phyloP scores from a whole-genome alignment of 2,888 invertebrate genomes.

The Leucophenga maculata region DNA sequence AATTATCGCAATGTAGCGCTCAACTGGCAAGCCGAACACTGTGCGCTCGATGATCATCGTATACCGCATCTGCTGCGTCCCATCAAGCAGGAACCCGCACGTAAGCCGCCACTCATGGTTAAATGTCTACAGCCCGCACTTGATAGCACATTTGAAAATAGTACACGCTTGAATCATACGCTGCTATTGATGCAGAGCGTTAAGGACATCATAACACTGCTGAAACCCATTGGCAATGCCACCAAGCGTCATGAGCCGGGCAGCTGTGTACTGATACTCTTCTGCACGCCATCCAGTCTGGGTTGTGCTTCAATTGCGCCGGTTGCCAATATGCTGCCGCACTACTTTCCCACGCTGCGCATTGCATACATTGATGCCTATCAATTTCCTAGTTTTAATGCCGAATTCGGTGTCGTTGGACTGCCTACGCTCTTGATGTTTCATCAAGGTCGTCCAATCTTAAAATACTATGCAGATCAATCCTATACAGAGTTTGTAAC shows the following conservation, averaged over 20 bases:
- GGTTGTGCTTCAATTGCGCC: conserved; percentile 93
- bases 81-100: conserved; percentile 36
- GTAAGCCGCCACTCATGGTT: conserved; percentile 65
- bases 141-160: conserved; percentile 34
- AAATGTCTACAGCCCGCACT: conserved; percentile 63
- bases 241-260: conserved; percentile 78
- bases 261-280: conserved; percentile 85
- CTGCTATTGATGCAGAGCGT: conserved; percentile 64
- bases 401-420: conserved; percentile 92
- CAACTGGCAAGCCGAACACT: conserved; percentile 54
- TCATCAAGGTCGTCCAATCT: conserved; percentile 89
- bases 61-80: conserved; percentile 55
- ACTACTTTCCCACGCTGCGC: conserved; percentile 88
- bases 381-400: conserved; percentile 86
- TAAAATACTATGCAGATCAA: conserved; percentile 89
- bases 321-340: conserved; percentile 90
- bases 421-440: conserved; percentile 91
- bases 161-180: conserved; percentile 27
- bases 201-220: conserved; percentile 66
- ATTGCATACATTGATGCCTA: conserved; percentile 93
- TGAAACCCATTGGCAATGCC: conserved; percentile 69
- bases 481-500: conserved; percentile 85
- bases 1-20: conserved; percentile 53
- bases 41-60: conserved; percentile 59
- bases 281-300: conserved; percentile 91